These are phyloP conservation scores for human DNA, from an alignment of 2,113 vertebrate genomes.

Conservation along the genomic window GRCh38 chr20:40362001-40362500, in stretches of 20 bases:
- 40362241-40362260: not conserved
- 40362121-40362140: too few species aligned
- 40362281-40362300: not conserved
- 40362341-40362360: not conserved
- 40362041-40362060: not conserved
- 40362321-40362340: not conserved
- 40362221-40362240: not conserved
- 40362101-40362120: not conserved
- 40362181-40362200: not conserved
- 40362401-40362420: not conserved
- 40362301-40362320: not conserved
- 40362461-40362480: not conserved
- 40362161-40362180: not conserved
- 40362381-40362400: not conserved
- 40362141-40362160: not conserved
- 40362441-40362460: not conserved
- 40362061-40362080: fast-evolving
- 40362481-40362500: not conserved
- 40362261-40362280: not conserved
- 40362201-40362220: not conserved
- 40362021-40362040: not conserved
- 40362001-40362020: not conserved
- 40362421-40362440: not conserved
- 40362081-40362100: not conserved
- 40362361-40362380: not conserved